phyloP scores from a whole-genome alignment of 1,140 invertebrate genomes.

The Formica exsecta region DNA sequence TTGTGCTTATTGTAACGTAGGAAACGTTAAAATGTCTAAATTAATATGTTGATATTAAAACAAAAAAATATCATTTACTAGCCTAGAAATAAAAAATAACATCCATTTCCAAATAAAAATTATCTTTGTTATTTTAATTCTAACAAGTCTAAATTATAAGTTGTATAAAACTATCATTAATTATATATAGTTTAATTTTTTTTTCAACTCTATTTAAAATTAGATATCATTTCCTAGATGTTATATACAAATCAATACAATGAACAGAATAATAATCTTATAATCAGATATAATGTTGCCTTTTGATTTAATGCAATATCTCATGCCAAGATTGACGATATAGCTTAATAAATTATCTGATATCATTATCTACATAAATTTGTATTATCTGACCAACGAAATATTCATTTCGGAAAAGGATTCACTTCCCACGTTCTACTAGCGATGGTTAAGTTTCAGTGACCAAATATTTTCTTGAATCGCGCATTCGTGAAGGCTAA shows the following conservation, averaged over 20 bases:
- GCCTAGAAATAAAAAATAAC: neutral
- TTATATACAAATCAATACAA: neutral
- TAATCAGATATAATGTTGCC: neutral
- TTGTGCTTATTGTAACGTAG: neutral
- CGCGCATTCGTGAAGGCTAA: constrained; percentile 22
- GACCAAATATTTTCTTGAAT: constrained; percentile 28
- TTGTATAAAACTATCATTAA: neutral
- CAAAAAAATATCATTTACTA: neutral
- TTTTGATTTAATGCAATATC: neutral
- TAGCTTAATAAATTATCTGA: neutral
- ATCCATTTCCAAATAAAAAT: neutral
- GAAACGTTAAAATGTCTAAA: neutral
- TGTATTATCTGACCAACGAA: neutral
- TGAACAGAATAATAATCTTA: neutral
- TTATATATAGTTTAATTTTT: constrained; percentile 14
- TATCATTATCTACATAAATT: neutral
- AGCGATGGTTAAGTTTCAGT: neutral
- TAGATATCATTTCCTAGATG: neutral
- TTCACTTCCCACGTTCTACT: neutral
- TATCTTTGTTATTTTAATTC: neutral
- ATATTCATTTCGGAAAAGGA: neutral
- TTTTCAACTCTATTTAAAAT: neutral
- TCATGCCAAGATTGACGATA: neutral
- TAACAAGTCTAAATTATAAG: neutral
- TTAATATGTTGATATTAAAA: neutral